phyloP scores from a whole-genome alignment of 2,888 invertebrate species.

The Eucera pruinosa region DNA sequence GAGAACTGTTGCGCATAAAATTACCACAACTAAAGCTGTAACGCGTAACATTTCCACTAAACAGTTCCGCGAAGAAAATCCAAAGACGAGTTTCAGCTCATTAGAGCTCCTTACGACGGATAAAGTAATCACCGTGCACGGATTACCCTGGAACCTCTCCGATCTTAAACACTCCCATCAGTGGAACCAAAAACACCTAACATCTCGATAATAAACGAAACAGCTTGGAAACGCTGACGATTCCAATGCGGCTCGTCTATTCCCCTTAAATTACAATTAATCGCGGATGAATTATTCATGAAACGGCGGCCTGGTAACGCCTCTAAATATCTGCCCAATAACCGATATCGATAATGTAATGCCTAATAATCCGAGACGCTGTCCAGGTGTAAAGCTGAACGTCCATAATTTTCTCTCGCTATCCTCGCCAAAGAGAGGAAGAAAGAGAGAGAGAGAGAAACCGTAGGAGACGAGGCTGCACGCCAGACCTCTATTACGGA shows the following conservation, averaged over 20 bases:
- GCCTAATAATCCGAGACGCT: slow-evolving; percentile 60
- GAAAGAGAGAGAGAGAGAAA: slow-evolving; percentile 12
- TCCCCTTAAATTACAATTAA: slow-evolving; percentile 52
- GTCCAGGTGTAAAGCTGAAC: slow-evolving; percentile 62
- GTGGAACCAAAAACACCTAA: neutral
- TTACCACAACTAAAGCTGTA: no score
- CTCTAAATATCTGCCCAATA: slow-evolving; percentile 57
- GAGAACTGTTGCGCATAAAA: no score
- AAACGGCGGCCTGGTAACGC: slow-evolving; percentile 37
- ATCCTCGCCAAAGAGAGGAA: slow-evolving; percentile 15
- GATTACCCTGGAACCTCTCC: slow-evolving; percentile 18
- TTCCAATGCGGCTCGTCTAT: slow-evolving; percentile 21
- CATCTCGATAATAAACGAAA: slow-evolving; percentile 29
- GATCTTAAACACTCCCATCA: neutral
- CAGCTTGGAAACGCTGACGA: neutral
- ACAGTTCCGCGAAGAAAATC: no score
- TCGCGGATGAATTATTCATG: slow-evolving; percentile 62
- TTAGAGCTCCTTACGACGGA: neutral
- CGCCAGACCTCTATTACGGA: slow-evolving; percentile 53
- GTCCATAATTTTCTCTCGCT: slow-evolving; percentile 64
- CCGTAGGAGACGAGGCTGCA: slow-evolving; percentile 46
- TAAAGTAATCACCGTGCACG: slow-evolving; percentile 22
- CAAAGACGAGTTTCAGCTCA: slow-evolving; percentile 12
- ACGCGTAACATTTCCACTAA: no score
- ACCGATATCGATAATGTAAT: slow-evolving; percentile 60